Percentiles rank a stretch among this genome's conserved stretches.
Evolutionary conservation across 1,140 invertebrate genomes (phyloP).

Genomic region (Dufourea novaeangliae): DNA sequence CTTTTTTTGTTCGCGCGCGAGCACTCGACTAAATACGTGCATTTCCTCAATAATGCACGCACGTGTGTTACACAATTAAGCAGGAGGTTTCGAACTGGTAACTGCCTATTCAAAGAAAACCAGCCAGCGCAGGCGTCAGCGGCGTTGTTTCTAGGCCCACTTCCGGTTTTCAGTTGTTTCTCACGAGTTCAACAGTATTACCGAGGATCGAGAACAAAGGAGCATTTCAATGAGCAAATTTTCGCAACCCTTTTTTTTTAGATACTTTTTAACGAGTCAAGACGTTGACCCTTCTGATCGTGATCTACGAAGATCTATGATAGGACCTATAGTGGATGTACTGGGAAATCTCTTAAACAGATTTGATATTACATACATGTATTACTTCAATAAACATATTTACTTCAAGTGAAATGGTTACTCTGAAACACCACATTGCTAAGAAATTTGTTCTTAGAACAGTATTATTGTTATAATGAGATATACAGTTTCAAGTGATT

Average conservation of each 20-base stretch:
- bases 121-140: constrained; percentile 13
- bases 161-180: constrained; percentile 19
- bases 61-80: constrained; percentile 43
- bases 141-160: constrained; percentile 3
- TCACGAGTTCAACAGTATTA: constrained; percentile 30
- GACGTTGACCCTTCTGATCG: background rate
- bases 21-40: constrained; percentile 6
- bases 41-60: constrained; percentile 32
- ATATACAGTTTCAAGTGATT: too few species aligned
- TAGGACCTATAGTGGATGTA: too few species aligned
- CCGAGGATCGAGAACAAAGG: constrained; percentile 1
- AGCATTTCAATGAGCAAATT: background rate
- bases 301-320: background rate
- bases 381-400: too few species aligned
- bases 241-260: background rate
- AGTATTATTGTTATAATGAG: too few species aligned
- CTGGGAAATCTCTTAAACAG: too few species aligned
- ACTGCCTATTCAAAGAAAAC: constrained; percentile 46
- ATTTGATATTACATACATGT: too few species aligned
- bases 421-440: too few species aligned
- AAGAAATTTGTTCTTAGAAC: too few species aligned
- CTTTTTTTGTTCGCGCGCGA: background rate
- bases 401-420: too few species aligned
- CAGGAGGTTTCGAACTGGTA: constrained; percentile 55
- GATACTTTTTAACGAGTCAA: background rate